Conservation (phyloP, 2,888 invertebrate species). For the Sesia bembeciformis region DNA sequence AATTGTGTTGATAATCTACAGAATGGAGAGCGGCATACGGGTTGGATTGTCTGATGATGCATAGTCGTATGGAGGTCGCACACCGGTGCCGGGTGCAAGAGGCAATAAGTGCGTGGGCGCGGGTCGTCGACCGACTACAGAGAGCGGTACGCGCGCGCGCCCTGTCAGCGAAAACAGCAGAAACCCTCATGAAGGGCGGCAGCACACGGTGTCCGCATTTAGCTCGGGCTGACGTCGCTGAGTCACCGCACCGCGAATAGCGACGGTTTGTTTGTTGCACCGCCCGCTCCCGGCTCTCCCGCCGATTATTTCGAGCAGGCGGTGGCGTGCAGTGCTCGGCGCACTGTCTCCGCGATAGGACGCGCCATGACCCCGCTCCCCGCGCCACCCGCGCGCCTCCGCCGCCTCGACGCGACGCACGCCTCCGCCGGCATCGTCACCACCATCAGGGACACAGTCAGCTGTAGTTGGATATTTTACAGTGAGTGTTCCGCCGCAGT, state of each 20-base stretch:
- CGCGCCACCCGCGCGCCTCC: slow-evolving; percentile 49
- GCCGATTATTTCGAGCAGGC: slow-evolving; percentile 53
- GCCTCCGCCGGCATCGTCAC: slow-evolving; percentile 64
- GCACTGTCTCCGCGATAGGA: slow-evolving; percentile 50
- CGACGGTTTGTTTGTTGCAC: slow-evolving; percentile 69
- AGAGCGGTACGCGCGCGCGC: slow-evolving; percentile 38
- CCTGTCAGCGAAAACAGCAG: slow-evolving; percentile 62
- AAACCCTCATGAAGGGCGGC: slow-evolving; percentile 71
- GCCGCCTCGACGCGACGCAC: slow-evolving; percentile 21
- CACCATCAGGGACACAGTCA: slow-evolving; percentile 78
- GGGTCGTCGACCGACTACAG: slow-evolving; percentile 65
- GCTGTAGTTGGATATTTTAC: slow-evolving; percentile 85
- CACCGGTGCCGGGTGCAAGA: slow-evolving; percentile 53
- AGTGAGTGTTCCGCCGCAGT: slow-evolving; percentile 70
- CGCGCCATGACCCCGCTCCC: slow-evolving; percentile 64
- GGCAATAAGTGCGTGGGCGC: slow-evolving; percentile 43
- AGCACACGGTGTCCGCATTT: slow-evolving; percentile 69
- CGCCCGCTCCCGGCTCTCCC: slow-evolving; percentile 65
- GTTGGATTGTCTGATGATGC: slow-evolving; percentile 5
- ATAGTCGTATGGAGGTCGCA: neutral
- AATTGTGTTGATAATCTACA: too few species aligned
- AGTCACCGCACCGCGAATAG: slow-evolving; percentile 70
- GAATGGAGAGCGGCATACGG: neutral
- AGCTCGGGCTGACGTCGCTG: slow-evolving; percentile 68
- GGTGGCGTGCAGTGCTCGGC: slow-evolving; percentile 54